phyloP scores from a whole-genome alignment of 1,140 invertebrate species.

The Caerostris darwini region DNA sequence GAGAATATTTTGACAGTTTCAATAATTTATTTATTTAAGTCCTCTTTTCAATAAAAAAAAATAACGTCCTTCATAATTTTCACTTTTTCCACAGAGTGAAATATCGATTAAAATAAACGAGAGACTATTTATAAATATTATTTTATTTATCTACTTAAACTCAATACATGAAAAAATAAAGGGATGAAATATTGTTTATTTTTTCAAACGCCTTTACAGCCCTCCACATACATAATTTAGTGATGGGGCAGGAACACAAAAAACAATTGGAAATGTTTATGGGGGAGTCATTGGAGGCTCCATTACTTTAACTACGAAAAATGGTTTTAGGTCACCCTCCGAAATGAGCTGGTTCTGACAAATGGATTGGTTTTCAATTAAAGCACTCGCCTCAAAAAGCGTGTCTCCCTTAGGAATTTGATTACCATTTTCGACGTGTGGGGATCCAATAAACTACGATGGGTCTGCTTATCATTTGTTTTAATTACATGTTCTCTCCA shows the following conservation, averaged over 20 bases:
- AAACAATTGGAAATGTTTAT: neutral
- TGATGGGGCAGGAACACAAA: neutral
- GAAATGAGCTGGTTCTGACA: neutral
- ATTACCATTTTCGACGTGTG: neutral
- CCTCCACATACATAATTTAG: too few relatives aligned
- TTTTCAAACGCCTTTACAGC: neutral
- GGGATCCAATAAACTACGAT: neutral
- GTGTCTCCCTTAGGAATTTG: neutral
- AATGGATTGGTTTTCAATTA: conserved; percentile 17
- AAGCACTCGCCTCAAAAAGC: neutral
- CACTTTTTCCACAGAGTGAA: too few relatives aligned
- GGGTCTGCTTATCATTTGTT: conserved; percentile 4
- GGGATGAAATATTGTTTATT: neutral
- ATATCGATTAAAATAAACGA: too few relatives aligned
- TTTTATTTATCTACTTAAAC: too few relatives aligned
- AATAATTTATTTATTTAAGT: too few relatives aligned
- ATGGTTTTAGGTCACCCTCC: neutral
- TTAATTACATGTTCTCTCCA: conserved; percentile 9
- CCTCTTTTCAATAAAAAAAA: too few relatives aligned
- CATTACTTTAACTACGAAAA: conserved; percentile 8
- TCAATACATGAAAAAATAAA: too few relatives aligned
- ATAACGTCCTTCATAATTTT: too few relatives aligned
- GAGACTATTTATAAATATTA: too few relatives aligned
- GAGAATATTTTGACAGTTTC: too few relatives aligned
- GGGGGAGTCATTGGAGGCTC: neutral